Conservation (phyloP, 2,113 vertebrate genomes). For the Urocitellus parryii region DNA sequence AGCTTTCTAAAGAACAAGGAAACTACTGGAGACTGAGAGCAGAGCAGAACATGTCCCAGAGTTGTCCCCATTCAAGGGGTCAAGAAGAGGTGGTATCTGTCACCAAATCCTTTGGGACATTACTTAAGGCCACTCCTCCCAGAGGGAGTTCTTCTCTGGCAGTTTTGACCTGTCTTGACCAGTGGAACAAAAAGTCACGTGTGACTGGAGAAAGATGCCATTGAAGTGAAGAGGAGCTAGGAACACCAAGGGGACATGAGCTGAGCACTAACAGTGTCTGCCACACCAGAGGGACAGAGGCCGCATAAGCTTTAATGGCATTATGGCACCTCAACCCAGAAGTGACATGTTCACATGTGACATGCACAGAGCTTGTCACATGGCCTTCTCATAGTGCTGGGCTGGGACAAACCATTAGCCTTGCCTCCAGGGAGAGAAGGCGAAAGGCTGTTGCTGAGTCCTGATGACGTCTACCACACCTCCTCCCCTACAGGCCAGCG, state of each 20-base stretch:
- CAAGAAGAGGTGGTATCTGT: not conserved
- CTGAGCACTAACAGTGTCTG: not conserved
- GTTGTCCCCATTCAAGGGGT: not conserved
- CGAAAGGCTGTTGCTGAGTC: not conserved
- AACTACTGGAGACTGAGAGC: not conserved
- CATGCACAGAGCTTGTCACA: not conserved
- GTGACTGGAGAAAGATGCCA: not conserved
- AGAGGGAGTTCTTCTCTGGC: not conserved
- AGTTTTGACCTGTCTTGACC: not conserved
- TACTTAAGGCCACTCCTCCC: not conserved
- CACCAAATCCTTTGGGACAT: not conserved
- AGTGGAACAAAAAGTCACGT: not conserved
- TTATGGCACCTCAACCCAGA: not conserved
- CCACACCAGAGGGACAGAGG: not conserved
- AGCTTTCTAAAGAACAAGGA: not conserved
- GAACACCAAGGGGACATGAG: not conserved
- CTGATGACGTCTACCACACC: rapidly evolving
- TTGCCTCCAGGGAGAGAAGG: not conserved
- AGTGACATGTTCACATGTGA: not conserved
- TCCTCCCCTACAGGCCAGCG: not conserved
- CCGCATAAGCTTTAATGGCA: not conserved
- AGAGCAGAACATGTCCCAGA: rapidly evolving
- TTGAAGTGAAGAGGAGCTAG: rapidly evolving
- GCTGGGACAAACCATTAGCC: not conserved
- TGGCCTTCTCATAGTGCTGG: not conserved